These are phyloP conservation scores for Drosophila virilis DNA, from an alignment of 1,140 invertebrate genomes.

Conservation along the genomic window DNA sequence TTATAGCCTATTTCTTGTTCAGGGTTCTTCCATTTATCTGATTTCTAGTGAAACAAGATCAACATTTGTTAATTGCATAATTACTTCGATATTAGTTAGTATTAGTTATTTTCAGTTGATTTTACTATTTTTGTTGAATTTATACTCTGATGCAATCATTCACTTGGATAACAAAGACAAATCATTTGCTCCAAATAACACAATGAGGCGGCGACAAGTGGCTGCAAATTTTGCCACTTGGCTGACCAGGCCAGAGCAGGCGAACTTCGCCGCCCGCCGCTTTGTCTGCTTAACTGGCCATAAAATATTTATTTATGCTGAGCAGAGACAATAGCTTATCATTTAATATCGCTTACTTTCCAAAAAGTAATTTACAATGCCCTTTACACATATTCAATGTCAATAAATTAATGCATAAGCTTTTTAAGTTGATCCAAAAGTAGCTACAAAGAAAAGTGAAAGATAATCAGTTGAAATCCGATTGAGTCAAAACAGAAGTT, in stretches of 20 bases:
- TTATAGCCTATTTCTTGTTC: too few relatives aligned
- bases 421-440: conserved; percentile 13
- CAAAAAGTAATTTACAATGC: conserved; percentile 23
- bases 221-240: conserved; percentile 58
- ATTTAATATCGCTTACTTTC: conserved; percentile 31
- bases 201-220: conserved; percentile 26
- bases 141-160: conserved; percentile 55
- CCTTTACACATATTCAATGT: conserved; percentile 49
- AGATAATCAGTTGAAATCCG: not conserved
- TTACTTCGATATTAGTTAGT: conserved; percentile 2
- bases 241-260: conserved; percentile 28
- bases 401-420: conserved; percentile 57
- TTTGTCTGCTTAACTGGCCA: conserved; percentile 35
- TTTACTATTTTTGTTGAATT: not conserved
- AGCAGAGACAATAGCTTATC: conserved; percentile 28
- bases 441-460: conserved; percentile 3
- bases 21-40: not conserved
- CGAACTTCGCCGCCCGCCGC: not conserved
- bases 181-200: conserved; percentile 74
- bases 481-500: not conserved
- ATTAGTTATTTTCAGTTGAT: not conserved
- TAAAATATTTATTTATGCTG: conserved; percentile 44
- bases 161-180: conserved; percentile 72
- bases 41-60: not conserved
- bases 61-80: conserved; percentile 2